These are phyloP conservation scores for Megalurothrips usitatus DNA, from an alignment of 2,888 invertebrate genomes.

Conservation along the genomic window DNA sequence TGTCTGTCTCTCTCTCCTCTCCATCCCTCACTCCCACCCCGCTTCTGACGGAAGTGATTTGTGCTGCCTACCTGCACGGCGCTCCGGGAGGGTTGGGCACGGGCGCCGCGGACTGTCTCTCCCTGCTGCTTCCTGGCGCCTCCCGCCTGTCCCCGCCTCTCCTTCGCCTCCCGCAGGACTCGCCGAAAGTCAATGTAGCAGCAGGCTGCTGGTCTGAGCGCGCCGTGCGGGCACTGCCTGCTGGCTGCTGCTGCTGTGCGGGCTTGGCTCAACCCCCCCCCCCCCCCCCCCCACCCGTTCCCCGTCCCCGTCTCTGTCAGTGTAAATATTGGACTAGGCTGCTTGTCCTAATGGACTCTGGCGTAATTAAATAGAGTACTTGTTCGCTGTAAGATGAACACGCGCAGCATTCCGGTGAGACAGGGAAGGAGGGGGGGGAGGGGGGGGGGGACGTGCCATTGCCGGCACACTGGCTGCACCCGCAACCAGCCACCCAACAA, in stretches of 20 bases:
- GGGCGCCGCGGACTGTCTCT: not conserved
- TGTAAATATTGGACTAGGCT: constrained; percentile 10
- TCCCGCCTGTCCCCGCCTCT: not conserved
- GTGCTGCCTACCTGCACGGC: not conserved
- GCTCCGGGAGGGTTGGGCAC: not conserved
- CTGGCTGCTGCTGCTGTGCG: not conserved
- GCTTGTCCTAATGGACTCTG: not conserved
- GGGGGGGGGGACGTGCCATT: not conserved
- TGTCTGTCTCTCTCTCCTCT: too few species aligned
- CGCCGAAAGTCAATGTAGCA: not conserved
- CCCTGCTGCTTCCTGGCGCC: not conserved
- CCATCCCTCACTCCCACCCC: too few species aligned
- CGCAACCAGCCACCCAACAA: too few species aligned
- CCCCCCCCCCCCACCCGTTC: not conserved
- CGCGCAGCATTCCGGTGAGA: not conserved
- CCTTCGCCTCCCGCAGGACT: not conserved
- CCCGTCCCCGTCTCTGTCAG: not conserved
- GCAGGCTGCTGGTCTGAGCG: too few species aligned
- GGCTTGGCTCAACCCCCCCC: not conserved
- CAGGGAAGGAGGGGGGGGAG: not conserved
- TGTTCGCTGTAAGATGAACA: not conserved
- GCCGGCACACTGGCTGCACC: not conserved
- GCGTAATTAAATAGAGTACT: constrained; percentile 12
- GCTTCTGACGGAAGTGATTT: not conserved
- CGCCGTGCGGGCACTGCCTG: too few species aligned